Evolutionary conservation across 2,888 invertebrate genomes (phyloP).

Genomic region (Pharmacophagus antenor): DNA sequence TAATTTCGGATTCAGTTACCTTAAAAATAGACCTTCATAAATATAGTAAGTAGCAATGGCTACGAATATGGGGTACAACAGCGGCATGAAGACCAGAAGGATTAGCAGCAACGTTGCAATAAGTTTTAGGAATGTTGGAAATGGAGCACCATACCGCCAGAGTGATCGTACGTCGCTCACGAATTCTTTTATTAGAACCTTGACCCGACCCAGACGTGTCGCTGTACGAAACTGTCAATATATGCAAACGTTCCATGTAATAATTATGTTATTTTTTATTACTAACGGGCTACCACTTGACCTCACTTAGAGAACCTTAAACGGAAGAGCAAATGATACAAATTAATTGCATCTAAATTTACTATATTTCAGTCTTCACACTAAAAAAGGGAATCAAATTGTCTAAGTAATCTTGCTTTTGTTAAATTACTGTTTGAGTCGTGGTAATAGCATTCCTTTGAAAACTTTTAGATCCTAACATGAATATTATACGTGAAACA

Average conservation of each 20-base stretch:
- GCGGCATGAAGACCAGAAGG: slow-evolving; percentile 60
- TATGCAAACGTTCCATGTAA: too few relatives aligned
- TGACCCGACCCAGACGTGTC: slow-evolving; percentile 54
- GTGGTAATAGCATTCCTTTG: too few relatives aligned
- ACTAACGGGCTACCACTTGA: background rate
- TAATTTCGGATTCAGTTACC: slow-evolving; percentile 44
- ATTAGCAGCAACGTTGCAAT: slow-evolving; percentile 66
- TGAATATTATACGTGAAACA: too few relatives aligned
- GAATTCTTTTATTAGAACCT: slow-evolving; percentile 60
- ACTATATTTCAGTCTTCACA: too few relatives aligned
- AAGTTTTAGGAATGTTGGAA: slow-evolving; percentile 74
- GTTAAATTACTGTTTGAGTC: too few relatives aligned
- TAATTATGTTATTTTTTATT: slow-evolving; percentile 7
- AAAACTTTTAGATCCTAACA: too few relatives aligned
- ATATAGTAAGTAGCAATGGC: slow-evolving; percentile 60
- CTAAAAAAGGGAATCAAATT: background rate
- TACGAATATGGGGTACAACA: slow-evolving; percentile 66
- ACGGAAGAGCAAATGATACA: background rate
- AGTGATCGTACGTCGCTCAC: slow-evolving; percentile 58
- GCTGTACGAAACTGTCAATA: slow-evolving; percentile 65
- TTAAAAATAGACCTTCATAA: slow-evolving; percentile 62
- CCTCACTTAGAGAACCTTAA: too few relatives aligned
- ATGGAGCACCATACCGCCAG: slow-evolving; percentile 73
- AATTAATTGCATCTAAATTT: too few relatives aligned
- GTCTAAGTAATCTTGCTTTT: background rate